These are phyloP conservation scores for Diadumene lineata DNA, from an alignment of 92 coral and sea anemone genomes.

Conservation along the genomic window DNA sequence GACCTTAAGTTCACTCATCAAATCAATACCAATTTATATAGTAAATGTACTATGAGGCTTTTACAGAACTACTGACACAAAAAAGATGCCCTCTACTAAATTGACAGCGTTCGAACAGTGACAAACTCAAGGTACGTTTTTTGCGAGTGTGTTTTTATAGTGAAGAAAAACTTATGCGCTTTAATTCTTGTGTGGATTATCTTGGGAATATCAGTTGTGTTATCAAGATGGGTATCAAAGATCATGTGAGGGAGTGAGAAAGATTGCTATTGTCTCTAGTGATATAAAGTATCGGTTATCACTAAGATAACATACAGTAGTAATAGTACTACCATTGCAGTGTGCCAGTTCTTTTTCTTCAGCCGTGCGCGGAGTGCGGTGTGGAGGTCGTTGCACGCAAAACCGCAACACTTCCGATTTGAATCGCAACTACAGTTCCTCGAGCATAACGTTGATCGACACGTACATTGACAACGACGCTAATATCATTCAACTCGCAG, in stretches of 20 bases:
- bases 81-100: too few species aligned
- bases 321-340: too few species aligned
- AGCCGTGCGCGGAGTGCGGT: background rate
- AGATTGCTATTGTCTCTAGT: constrained; percentile 21
- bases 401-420: constrained; percentile 13
- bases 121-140: too few species aligned
- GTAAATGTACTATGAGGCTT: too few species aligned
- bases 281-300: constrained; percentile 12
- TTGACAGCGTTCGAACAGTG: too few species aligned
- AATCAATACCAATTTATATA: too few species aligned
- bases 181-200: background rate
- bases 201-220: background rate
- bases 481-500: too few species aligned
- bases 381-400: background rate
- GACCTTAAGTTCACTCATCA: too few species aligned
- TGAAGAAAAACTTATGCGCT: background rate
- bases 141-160: too few species aligned
- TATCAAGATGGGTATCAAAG: background rate
- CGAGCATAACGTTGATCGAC: background rate
- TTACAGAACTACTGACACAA: too few species aligned
- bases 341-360: background rate
- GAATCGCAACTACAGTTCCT: background rate
- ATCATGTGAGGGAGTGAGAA: background rate
- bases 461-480: background rate
- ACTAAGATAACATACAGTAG: background rate